Evolutionary conservation across 30 jellyfish, hydroid and myxozoan species (phyloP).

Genomic region (Aurelia aurita): DNA sequence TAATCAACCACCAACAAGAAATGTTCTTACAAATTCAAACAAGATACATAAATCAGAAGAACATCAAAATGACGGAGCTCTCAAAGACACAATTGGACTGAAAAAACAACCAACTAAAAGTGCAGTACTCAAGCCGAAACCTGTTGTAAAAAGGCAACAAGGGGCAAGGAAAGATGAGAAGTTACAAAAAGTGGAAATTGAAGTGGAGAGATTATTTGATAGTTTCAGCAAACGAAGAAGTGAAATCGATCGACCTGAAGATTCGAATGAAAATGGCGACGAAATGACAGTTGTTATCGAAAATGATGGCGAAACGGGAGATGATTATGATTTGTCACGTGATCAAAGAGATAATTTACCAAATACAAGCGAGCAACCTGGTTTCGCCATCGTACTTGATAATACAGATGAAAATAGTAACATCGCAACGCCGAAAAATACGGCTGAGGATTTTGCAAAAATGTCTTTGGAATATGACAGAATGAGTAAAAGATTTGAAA

Average conservation of each 20-base stretch:
- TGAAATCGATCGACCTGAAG: slow-evolving; percentile 24
- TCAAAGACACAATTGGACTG: too few relatives aligned
- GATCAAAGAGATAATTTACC: slow-evolving; percentile 23
- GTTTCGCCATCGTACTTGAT: slow-evolving; percentile 62
- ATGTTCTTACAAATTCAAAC: too few relatives aligned
- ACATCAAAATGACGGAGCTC: too few relatives aligned
- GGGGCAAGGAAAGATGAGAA: slow-evolving; percentile 9
- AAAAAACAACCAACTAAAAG: slow-evolving; percentile 1
- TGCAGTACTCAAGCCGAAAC: background rate
- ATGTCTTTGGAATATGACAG: slow-evolving; percentile 33
- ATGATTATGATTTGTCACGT: background rate
- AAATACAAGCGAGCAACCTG: slow-evolving; percentile 31
- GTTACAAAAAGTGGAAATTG: slow-evolving; percentile 37
- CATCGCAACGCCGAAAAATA: slow-evolving; percentile 2
- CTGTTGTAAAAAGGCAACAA: background rate
- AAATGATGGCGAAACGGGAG: slow-evolving; percentile 63
- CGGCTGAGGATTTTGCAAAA: slow-evolving; percentile 34
- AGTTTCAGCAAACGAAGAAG: slow-evolving; percentile 49
- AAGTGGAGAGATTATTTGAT: slow-evolving; percentile 60
- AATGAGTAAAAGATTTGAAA: slow-evolving; percentile 41
- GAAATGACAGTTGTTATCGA: slow-evolving; percentile 72
- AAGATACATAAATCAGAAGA: too few relatives aligned
- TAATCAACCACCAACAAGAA: too few relatives aligned
- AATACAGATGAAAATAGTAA: slow-evolving; percentile 27
- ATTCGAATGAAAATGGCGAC: slow-evolving; percentile 24